Evolutionary conservation across 2,113 vertebrate genomes (phyloP), one percentile per base, ranked within the genome.

Genomic region (Panthera tigris): DNA sequence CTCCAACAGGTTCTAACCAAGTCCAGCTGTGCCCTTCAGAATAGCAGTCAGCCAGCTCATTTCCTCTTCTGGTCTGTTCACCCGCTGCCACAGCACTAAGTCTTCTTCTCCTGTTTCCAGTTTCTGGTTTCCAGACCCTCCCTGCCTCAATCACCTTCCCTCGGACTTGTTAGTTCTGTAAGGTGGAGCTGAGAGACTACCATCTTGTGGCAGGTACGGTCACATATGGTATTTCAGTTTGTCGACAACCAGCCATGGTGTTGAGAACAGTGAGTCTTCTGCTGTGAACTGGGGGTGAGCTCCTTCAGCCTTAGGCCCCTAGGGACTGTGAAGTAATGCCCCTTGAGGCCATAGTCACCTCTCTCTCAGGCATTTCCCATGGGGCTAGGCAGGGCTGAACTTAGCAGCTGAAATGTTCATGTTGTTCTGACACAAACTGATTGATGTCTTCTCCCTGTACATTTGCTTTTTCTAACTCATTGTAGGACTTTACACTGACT

Each of bases 261-360:
- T 15, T 65, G 45, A 73, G 69, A 79, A 39, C 9, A 21, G 33
- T 45, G 1, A 39, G 29, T 48, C 52, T 55, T 8, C 92, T 66
- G 36, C 41, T 57, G 55, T 57, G 52, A 92, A 13, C 52, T 0
- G 45, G 29, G 27, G 11, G 1, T 4, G 39, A n/a, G 19, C 48
- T 50, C 39, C 52, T 52, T 31, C 41, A 9, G 4, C 27, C 65
- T 19, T n/a, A 68, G 45, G 48, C 10, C 78, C 55, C 48, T 21
- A 0, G 25, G 25, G 0, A 14, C 63, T 10, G 7, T 6, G 14
- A 3, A 3, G 19, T 1, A 8, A 48, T 2, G 14, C 36, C 27
- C 14, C 23, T 39, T 65, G 29, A 36, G 63, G 25, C 36, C 10
- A 1, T 18, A 31, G 41, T 13, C 0, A 5, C 25, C n/a, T 52